Evolutionary conservation across 2,113 vertebrate genomes (phyloP).

Genomic region (Passer domesticus): DNA sequence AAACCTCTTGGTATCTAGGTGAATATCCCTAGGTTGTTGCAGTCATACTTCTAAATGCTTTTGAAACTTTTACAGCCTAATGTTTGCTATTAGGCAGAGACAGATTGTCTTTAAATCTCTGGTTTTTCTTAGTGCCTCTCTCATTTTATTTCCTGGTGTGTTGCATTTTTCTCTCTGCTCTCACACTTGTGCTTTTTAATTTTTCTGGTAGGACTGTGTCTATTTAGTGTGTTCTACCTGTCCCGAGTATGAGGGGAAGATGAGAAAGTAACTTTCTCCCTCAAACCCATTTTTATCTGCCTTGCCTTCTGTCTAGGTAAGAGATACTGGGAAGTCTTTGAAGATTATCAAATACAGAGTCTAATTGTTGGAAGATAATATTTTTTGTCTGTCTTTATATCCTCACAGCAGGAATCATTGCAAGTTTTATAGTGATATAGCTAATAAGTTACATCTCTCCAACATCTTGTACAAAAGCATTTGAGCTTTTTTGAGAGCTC

Average conservation of each 20-base stretch:
- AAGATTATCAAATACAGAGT: background rate
- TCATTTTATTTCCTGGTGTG: background rate
- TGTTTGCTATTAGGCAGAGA: background rate
- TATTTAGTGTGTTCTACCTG: background rate
- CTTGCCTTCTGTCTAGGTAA: background rate
- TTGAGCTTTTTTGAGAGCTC: background rate
- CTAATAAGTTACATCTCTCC: background rate
- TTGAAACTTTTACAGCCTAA: background rate
- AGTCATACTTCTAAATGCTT: background rate
- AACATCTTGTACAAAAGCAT: rapidly evolving
- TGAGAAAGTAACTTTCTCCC: background rate
- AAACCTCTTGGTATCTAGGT: background rate
- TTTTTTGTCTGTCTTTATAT: background rate
- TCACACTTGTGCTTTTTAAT: background rate
- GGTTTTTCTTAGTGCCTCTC: background rate
- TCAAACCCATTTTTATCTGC: background rate
- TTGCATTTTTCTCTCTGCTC: background rate
- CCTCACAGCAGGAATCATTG: background rate
- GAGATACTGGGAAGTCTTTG: background rate
- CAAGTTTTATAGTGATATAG: background rate
- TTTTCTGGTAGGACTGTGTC: background rate
- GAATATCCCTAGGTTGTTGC: background rate
- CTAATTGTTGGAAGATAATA: background rate
- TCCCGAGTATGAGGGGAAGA: background rate
- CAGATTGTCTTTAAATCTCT: background rate